phyloP scores from a whole-genome alignment of 2,888 invertebrate species.

The Neoscelio sp. region DNA sequence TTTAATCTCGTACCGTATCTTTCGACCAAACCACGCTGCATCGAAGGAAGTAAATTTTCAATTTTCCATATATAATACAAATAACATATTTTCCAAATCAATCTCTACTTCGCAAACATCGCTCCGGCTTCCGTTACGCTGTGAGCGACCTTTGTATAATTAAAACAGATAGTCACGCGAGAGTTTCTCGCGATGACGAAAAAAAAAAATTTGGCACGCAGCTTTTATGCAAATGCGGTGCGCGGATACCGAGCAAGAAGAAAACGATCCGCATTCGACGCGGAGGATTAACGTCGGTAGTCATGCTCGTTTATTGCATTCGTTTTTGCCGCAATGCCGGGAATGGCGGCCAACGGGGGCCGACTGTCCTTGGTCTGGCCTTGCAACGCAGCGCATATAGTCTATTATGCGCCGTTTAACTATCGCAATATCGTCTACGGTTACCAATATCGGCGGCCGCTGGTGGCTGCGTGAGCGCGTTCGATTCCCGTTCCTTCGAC shows the following conservation, averaged over 20 bases:
- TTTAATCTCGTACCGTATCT: too few species aligned
- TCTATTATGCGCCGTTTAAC: constrained; percentile 64
- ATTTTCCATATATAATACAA: too few species aligned
- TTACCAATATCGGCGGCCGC: constrained; percentile 39
- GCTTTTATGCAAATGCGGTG: constrained; percentile 55
- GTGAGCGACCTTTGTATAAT: constrained; percentile 39
- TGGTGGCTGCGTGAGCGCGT: constrained; percentile 16
- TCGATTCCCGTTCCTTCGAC: constrained; percentile 22
- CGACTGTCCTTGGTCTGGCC: constrained; percentile 67
- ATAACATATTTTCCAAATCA: too few species aligned
- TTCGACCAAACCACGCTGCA: too few species aligned
- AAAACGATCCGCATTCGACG: constrained; percentile 36
- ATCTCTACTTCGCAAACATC: neutral
- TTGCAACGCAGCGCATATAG: constrained; percentile 58
- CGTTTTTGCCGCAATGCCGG: constrained; percentile 50
- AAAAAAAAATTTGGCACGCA: constrained; percentile 26
- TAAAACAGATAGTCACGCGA: constrained; percentile 57
- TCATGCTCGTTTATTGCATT: constrained; percentile 50
- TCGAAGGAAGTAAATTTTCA: too few species aligned
- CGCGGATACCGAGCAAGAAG: neutral
- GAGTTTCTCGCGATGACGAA: constrained; percentile 25
- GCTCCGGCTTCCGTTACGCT: constrained; percentile 41
- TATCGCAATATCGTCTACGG: constrained; percentile 55
- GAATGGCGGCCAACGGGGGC: constrained; percentile 8
- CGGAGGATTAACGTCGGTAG: constrained; percentile 54